Base-by-base conservation (phyloP, 1,140 invertebrate genomes). In the Leptonema lineaticorne region DNA sequence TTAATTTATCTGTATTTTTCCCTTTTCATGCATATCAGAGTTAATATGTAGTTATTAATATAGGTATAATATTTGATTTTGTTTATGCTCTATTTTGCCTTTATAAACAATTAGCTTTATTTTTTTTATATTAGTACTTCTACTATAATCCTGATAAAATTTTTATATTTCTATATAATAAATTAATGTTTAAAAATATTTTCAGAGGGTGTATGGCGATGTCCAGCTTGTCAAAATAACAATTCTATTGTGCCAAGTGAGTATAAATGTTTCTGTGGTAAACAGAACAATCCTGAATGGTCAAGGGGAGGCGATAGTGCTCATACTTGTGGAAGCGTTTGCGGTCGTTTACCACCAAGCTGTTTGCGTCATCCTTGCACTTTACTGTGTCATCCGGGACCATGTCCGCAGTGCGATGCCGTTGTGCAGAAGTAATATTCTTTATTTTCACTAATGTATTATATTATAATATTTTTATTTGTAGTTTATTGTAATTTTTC, bases 381-480 rank as follows among this genome's bases (percentile, higher is more conserved):
- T 2, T 77, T 95, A 67, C 81, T 94, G 0, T 98, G 96, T 78
- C 96, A 99, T 79, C 95, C 96, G 0, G 96, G 91, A 0, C 89
- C 90, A 0, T 93, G 92, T 77, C 93, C 95, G 7, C 88, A 90
- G 0, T 96, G 93, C 77, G 83, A 84, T 70, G 85, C 87, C 2
- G 85, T 83, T 65, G 79, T 89, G 28, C 83, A 74, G 14, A 80
- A 80, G 74, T 79, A 68, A 14, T 26, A 24, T 22, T 48, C 16
- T 7, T 48, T 48, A 48, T 48, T 33, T 33, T 6, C 5, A 48
- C 16, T 5, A 16, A 48, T 48, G 16, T 48, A n/a, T 48, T 16
- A 48, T 48, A 22, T 16, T 16, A 16, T 48, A 48, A 4, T 5
- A 16, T 48, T 48, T 48, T 16, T 16, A 27, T 22, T 24, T 24